Percentiles rank a stretch among this genome's conserved stretches.
Evolutionary conservation across 2,113 vertebrate genomes (phyloP).

Genomic region (Catharus fuscescens): DNA sequence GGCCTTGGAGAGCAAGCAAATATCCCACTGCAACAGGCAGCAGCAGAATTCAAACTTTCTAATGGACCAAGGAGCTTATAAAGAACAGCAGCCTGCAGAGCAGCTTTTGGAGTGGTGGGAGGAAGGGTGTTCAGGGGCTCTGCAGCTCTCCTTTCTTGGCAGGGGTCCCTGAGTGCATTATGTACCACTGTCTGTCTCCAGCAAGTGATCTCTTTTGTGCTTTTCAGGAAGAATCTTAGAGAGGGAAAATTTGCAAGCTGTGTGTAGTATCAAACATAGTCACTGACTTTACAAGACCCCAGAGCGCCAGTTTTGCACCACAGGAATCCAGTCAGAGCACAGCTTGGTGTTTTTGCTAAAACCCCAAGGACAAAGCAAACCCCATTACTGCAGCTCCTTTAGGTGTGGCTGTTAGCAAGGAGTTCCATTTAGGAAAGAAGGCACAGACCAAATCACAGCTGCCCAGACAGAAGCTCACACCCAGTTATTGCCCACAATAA

Average conservation of each 20-base stretch:
- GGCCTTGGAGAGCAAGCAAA: not conserved
- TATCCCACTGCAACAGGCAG: not conserved
- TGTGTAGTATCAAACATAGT: not conserved
- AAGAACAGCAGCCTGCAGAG: not conserved
- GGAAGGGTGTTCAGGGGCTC: not conserved
- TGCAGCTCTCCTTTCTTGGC: not conserved
- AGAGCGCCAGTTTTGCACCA: not conserved
- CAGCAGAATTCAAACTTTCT: not conserved
- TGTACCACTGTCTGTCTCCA: accelerated
- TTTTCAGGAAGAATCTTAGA: not conserved
- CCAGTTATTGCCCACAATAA: not conserved
- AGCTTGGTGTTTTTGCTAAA: not conserved
- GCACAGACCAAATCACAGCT: not conserved
- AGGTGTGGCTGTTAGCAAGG: not conserved
- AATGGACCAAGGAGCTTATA: not conserved
- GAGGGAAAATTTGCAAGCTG: not conserved
- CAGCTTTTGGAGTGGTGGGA: accelerated
- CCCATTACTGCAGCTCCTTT: not conserved
- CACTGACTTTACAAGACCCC: not conserved
- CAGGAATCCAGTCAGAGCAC: not conserved
- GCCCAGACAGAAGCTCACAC: not conserved
- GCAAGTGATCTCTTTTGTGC: not conserved
- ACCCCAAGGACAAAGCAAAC: not conserved
- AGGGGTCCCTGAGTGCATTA: not conserved
- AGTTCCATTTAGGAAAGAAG: not conserved